Evolutionary conservation across 2,797 vertebrate genomes (phyloP).

Genomic region (Aplochiton taeniatus): DNA sequence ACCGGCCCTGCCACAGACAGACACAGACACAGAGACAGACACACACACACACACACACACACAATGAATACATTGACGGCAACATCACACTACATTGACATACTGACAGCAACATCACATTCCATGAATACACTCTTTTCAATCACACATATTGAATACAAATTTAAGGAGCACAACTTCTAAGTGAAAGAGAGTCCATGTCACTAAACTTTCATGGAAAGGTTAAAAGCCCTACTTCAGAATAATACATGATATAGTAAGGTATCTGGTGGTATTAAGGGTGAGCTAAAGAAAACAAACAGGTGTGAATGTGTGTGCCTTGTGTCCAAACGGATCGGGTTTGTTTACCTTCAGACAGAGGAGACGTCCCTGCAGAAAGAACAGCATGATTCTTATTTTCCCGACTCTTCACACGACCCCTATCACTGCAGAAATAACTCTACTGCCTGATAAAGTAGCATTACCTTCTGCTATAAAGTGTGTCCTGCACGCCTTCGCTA

Average conservation of each 20-base stretch:
- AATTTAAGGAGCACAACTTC: neutral
- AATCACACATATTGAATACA: neutral
- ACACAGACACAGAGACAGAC: slow-evolving; percentile 19
- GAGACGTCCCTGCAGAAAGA: slow-evolving; percentile 3
- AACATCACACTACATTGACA: slow-evolving; percentile 1
- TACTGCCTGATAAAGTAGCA: no score
- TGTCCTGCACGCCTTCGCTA: no score
- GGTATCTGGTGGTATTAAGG: neutral
- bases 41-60: slow-evolving; percentile 15
- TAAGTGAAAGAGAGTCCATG: no score
- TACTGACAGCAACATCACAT: neutral
- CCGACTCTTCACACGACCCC: neutral
- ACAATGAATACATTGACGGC: no score
- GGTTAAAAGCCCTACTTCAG: no score
- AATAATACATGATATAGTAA: neutral
- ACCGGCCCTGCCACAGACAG: slow-evolving; percentile 29
- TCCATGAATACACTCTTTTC: neutral
- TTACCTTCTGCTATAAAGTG: no score
- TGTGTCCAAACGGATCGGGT: neutral
- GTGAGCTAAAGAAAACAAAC: no score
- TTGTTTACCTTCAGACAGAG: neutral
- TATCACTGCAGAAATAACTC: no score
- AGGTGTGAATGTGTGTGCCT: no score
- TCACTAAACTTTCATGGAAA: no score
- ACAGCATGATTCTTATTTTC: neutral